These are phyloP conservation scores for Bellardia bayeri DNA, from an alignment of 2,888 invertebrate genomes.

Conservation along the genomic window DNA sequence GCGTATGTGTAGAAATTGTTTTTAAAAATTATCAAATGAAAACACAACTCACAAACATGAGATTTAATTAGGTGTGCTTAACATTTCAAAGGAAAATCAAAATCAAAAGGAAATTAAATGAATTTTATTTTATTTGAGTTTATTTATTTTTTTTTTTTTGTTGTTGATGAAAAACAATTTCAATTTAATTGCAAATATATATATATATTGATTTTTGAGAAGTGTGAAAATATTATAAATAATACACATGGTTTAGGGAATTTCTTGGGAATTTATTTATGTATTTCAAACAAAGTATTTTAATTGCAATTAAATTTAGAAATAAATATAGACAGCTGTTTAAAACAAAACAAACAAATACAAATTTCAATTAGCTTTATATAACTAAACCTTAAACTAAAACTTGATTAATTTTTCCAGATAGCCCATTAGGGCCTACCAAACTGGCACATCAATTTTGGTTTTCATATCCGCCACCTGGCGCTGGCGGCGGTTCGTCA, in stretches of 20 bases:
- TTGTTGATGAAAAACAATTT: neutral
- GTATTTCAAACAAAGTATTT: no score
- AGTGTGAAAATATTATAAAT: no score
- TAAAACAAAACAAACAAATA: no score
- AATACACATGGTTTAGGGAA: no score
- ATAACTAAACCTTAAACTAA: neutral
- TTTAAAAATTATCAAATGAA: neutral
- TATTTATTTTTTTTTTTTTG: neutral
- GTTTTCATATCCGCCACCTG: constrained; percentile 93
- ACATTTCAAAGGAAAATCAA: neutral
- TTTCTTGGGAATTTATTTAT: no score
- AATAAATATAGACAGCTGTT: no score
- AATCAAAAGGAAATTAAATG: neutral
- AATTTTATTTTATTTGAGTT: neutral
- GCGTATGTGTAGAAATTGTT: neutral
- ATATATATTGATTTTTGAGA: neutral
- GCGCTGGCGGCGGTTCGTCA: constrained; percentile 88
- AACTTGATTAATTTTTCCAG: constrained; percentile 75
- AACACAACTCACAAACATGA: neutral
- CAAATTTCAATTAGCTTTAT: no score
- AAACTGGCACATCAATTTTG: constrained; percentile 95
- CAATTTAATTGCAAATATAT: neutral
- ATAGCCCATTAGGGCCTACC: constrained; percentile 84
- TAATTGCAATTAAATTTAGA: no score
- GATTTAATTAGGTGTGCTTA: constrained; percentile 12